Evolutionary conservation across 1,140 invertebrate species (phyloP).

Genomic region (Heterodera schachtii): DNA sequence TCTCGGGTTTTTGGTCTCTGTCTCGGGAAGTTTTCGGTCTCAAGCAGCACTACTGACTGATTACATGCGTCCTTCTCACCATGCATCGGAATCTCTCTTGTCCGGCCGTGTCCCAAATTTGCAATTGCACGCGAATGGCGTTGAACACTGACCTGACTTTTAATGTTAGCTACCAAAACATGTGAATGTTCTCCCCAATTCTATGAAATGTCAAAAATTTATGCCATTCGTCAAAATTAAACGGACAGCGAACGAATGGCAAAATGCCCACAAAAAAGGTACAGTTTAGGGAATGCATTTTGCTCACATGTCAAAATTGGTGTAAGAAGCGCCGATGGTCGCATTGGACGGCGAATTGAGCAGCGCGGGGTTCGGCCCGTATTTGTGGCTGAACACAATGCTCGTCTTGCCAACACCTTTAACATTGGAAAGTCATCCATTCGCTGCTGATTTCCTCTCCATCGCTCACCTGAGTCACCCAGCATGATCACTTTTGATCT

Average conservation of each 20-base stretch:
- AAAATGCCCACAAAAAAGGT: constrained; percentile 16
- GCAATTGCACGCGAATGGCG: constrained; percentile 2
- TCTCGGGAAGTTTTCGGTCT: too few relatives aligned
- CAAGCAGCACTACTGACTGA: too few relatives aligned
- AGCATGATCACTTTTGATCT: constrained; percentile 40
- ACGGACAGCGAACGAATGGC: not conserved
- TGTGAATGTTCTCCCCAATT: too few relatives aligned
- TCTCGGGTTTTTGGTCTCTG: too few relatives aligned
- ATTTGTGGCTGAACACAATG: constrained; percentile 42
- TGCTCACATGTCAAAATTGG: constrained; percentile 46
- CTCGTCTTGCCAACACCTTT: constrained; percentile 44
- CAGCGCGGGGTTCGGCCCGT: constrained; percentile 27
- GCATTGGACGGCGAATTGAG: constrained; percentile 35
- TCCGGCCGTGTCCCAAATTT: constrained; percentile 83
- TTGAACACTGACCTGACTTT: constrained; percentile 7
- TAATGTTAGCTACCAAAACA: constrained; percentile 2
- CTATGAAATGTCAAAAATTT: too few relatives aligned
- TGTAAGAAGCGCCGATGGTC: constrained; percentile 46
- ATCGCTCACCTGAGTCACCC: constrained; percentile 33
- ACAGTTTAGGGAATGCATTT: too few relatives aligned
- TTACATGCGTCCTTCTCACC: not conserved
- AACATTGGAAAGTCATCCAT: constrained; percentile 2
- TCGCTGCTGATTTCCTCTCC: too few relatives aligned
- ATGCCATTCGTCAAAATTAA: too few relatives aligned
- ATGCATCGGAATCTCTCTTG: constrained; percentile 96